Evolutionary conservation across 2,888 invertebrate genomes (phyloP).

Genomic region (Ptilodon capucinus): DNA sequence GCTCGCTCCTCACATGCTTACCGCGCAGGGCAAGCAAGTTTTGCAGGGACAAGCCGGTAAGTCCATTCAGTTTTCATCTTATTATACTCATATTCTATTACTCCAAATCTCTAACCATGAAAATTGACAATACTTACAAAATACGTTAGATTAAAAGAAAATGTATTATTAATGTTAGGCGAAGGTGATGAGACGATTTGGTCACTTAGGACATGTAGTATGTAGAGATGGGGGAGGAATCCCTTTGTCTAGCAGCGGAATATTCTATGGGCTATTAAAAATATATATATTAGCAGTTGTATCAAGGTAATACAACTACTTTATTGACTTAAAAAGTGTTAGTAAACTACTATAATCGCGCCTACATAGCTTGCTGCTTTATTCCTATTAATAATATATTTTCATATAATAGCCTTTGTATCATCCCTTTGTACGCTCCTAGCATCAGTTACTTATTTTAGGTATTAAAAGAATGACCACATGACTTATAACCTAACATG

Average conservation of each 20-base stretch:
- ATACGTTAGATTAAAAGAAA: too few relatives aligned
- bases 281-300: neutral
- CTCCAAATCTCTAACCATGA: too few relatives aligned
- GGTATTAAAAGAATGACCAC: too few relatives aligned
- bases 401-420: neutral
- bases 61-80: too few relatives aligned
- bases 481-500: too few relatives aligned
- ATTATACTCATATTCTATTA: too few relatives aligned
- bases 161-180: too few relatives aligned
- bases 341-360: neutral
- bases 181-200: neutral
- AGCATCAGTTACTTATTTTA: neutral
- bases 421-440: neutral
- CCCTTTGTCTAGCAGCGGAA: too few relatives aligned
- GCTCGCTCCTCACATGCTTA: constrained; percentile 91
- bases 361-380: neutral
- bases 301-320: neutral
- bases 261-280: too few relatives aligned
- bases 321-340: neutral
- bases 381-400: neutral
- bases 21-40: constrained; percentile 89
- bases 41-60: constrained; percentile 85
- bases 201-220: neutral
- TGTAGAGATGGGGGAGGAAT: too few relatives aligned
- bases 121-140: too few relatives aligned